phyloP scores from a whole-genome alignment of 2,888 invertebrate genomes.

The Cyaniris semiargus region DNA sequence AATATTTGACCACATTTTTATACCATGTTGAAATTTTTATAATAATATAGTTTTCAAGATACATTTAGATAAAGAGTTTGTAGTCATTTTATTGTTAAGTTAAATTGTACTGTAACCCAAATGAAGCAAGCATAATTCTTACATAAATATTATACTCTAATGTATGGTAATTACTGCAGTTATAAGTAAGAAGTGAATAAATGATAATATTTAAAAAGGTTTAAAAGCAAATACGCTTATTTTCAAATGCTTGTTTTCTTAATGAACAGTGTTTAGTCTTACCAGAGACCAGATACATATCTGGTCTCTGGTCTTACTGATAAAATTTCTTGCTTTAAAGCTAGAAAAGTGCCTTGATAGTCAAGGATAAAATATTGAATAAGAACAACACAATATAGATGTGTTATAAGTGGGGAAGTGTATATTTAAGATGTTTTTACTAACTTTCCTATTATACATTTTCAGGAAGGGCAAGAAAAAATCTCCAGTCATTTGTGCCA shows the following conservation, averaged over 20 bases:
- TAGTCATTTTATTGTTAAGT: background rate
- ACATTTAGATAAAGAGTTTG: background rate
- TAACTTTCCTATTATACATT: conserved; percentile 38
- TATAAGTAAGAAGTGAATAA: background rate
- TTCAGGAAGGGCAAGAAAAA: conserved; percentile 71
- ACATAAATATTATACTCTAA: conserved; percentile 1
- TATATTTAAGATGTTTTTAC: background rate
- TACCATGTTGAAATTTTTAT: background rate
- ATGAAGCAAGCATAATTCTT: background rate
- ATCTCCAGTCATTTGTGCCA: conserved; percentile 69
- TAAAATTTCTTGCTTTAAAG: too few relatives aligned
- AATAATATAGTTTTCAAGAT: background rate
- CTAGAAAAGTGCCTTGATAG: too few relatives aligned
- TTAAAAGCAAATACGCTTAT: background rate
- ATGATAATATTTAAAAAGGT: background rate
- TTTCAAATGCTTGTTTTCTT: background rate
- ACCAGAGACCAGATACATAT: too few relatives aligned
- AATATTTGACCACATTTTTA: background rate
- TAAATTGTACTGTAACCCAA: background rate
- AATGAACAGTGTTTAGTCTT: background rate
- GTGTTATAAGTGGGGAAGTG: background rate
- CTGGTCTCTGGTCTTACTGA: too few relatives aligned
- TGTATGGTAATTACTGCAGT: conserved; percentile 23
- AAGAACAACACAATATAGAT: too few relatives aligned
- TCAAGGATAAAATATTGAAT: too few relatives aligned